Evolutionary conservation across 2,797 vertebrate species (phyloP), one percentile per base, ranked within the genome.

Genomic region (Myotis vivesi): DNA sequence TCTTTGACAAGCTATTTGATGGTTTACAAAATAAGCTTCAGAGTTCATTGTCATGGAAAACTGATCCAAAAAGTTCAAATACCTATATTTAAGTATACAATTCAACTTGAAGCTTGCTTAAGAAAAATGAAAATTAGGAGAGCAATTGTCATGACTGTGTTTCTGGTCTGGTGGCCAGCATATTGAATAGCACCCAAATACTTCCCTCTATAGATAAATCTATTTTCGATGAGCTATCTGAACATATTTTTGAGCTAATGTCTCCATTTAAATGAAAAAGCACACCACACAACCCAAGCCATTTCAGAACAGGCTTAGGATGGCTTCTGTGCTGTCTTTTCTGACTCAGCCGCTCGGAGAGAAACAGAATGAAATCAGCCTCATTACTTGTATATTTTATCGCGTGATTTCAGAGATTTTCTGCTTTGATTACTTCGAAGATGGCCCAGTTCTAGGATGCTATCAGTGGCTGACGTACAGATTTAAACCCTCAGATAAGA

Each of bases 341-440:
- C 28, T 62, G 80, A 92, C 49, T 86, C 66, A 19, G 41, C 72
- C 57, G 6, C 79, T 92, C 69, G 8, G 12, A 90, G 59, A 94
- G 64, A 89, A 94, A 68, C 44, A 68, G 89, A 89, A 79, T 53
- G 85, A 81, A 96, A 96, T 91, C 87, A 90, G 2, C 86, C 85
- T 95, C 59, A 28, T 90, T 95, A 83, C 46, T n/a, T 49, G 44
- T 90, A 20, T 94, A 80, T 95, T 95, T 96, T 93, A 92, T 87
- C 94, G 88, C 44, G 76, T 93, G 94, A 92, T 92, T 94, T 81
- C 76, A 83, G 82, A 95, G 86, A 89, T 81, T 66, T 85, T 89
- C 69, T 79, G 41, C 77, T 95, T 76, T 96, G 96, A 96, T 93
- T 94, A 91, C 79, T 85, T 96, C 28, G 90, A 90, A 94, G 68